phyloP scores from a whole-genome alignment of 2,113 vertebrate genomes.

The Mormyrus lacerda region DNA sequence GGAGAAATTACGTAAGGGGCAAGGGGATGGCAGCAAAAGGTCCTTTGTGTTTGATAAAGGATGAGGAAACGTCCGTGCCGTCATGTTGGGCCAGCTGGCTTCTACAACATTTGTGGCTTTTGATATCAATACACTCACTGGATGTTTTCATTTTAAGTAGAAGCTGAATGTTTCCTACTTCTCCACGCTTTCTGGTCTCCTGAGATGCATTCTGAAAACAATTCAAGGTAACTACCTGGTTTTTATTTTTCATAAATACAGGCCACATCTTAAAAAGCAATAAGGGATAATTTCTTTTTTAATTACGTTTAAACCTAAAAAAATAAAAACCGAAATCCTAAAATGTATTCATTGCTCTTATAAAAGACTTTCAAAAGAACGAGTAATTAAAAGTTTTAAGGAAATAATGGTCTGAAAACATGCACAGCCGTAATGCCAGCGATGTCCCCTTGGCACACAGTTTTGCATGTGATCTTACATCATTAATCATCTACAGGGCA shows the following conservation, averaged over 20 bases:
- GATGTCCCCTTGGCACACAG: background rate
- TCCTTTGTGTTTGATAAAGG: background rate
- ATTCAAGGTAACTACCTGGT: background rate
- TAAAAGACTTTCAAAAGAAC: background rate
- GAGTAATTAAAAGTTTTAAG: background rate
- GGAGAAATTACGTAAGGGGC: background rate
- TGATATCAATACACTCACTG: background rate
- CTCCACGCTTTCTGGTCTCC: background rate
- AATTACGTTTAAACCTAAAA: background rate
- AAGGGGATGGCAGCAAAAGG: background rate
- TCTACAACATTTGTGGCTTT: background rate
- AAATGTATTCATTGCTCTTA: background rate
- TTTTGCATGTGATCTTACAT: background rate
- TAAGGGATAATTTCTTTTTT: background rate
- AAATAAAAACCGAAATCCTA: background rate
- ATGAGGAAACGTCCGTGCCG: background rate
- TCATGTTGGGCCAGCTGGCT: background rate
- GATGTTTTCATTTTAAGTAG: background rate
- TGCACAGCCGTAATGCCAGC: background rate
- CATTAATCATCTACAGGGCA: background rate
- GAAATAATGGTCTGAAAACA: conserved; percentile 7
- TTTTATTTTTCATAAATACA: background rate
- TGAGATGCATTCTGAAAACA: background rate
- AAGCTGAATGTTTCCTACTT: background rate
- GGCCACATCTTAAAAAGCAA: background rate